Percentiles rank a stretch among this genome's conserved stretches.
phyloP scores from a whole-genome alignment of 2,797 vertebrate species.

The Acanthopagrus latus region DNA sequence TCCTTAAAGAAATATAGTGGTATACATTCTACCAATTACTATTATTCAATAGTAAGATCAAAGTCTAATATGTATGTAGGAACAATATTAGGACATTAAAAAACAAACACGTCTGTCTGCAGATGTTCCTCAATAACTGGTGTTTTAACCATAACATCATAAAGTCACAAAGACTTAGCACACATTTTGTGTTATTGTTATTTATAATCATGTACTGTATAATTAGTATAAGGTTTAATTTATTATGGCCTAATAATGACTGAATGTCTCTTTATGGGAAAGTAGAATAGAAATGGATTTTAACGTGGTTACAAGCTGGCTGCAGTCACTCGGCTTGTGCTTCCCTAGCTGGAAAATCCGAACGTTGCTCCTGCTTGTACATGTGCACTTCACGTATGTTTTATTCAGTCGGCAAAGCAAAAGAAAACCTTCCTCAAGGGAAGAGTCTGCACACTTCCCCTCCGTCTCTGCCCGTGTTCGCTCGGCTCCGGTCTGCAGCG shows the following conservation, averaged over 20 bases:
- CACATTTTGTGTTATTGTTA: conserved; percentile 2
- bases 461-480: conserved; percentile 1
- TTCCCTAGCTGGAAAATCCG: conserved; percentile 5
- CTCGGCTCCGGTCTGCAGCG: conserved; percentile 23
- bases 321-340: not conserved
- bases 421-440: not conserved
- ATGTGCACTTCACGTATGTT: conserved; percentile 18
- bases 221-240: conserved; percentile 21
- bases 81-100: not conserved
- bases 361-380: not conserved
- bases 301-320: not conserved
- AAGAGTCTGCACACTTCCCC: not conserved
- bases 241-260: conserved; percentile 15
- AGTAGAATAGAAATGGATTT: conserved; percentile 2
- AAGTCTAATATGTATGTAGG: not conserved
- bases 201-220: conserved; percentile 25
- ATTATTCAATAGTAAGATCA: not conserved
- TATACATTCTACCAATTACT: conserved; percentile 1
- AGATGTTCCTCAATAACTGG: not conserved
- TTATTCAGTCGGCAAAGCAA: conserved; percentile 10
- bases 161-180: not conserved
- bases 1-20: not conserved
- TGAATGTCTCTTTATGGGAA: not conserved
- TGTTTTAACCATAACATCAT: not conserved
- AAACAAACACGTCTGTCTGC: not conserved